These are phyloP conservation scores for Epinotia brunnichana DNA, from an alignment of 2,888 invertebrate genomes.

Conservation along the genomic window DNA sequence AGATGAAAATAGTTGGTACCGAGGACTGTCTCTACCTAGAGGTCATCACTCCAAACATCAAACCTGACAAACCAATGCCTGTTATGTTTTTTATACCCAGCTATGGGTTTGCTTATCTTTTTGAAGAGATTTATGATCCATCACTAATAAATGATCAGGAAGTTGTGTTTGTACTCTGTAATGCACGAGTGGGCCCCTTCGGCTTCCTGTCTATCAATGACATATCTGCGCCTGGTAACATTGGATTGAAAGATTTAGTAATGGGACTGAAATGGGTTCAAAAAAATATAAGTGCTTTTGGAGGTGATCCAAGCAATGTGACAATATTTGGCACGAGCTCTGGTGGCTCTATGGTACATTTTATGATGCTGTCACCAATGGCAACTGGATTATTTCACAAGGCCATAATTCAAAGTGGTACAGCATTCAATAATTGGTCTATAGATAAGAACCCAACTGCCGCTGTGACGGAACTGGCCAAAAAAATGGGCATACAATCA, in stretches of 20 bases:
- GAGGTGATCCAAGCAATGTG: constrained; percentile 76
- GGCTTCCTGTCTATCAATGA: constrained; percentile 77
- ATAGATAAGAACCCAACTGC: constrained; percentile 67
- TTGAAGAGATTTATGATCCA: constrained; percentile 68
- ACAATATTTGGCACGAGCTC: constrained; percentile 78
- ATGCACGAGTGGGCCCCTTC: constrained; percentile 75
- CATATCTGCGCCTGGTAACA: constrained; percentile 75
- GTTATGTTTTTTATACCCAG: constrained; percentile 82
- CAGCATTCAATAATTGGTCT: constrained; percentile 74
- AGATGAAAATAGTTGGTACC: constrained; percentile 55
- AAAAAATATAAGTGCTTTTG: constrained; percentile 71
- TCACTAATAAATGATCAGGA: constrained; percentile 65
- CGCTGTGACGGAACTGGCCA: constrained; percentile 62
- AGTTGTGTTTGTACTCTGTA: constrained; percentile 74
- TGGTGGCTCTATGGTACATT: constrained; percentile 76
- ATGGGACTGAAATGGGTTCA: constrained; percentile 77
- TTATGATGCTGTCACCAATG: constrained; percentile 78
- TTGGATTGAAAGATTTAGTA: constrained; percentile 76
- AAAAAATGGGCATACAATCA: constrained; percentile 62
- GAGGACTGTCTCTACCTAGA: constrained; percentile 80
- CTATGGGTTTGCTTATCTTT: constrained; percentile 60
- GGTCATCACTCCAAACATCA: constrained; percentile 64
- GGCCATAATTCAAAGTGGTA: constrained; percentile 76
- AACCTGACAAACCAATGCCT: constrained; percentile 67
- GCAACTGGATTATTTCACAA: constrained; percentile 77